Conservation (phyloP, 2,113 vertebrate genomes). For the Callopanchax toddi region DNA sequence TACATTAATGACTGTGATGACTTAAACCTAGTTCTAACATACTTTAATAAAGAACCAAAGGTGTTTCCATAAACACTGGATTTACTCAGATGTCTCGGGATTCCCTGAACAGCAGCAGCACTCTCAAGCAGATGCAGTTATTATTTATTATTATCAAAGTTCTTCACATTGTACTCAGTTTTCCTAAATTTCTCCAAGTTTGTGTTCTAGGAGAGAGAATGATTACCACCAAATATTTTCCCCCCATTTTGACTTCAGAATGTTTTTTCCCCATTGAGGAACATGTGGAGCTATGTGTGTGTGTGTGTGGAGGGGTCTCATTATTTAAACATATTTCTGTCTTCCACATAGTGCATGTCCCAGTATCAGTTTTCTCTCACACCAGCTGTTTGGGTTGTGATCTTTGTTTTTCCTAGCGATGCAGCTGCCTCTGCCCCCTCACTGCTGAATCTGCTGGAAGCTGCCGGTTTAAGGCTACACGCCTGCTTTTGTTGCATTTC, state of each 20-base stretch:
- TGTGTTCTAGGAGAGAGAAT: conserved; percentile 7
- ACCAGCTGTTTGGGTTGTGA: conserved; percentile 6
- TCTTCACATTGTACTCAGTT: too few relatives aligned
- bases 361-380: conserved; percentile 41
- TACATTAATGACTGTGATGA: too few relatives aligned
- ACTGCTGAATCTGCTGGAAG: conserved; percentile 44
- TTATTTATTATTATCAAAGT: too few relatives aligned
- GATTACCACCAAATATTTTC: conserved; percentile 55
- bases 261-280: conserved; percentile 55
- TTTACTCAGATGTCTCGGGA: too few relatives aligned
- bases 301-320: not conserved
- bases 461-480: conserved; percentile 15
- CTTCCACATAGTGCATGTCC: conserved; percentile 12
- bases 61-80: too few relatives aligned
- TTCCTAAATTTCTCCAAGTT: too few relatives aligned
- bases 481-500: conserved; percentile 20
- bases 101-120: too few relatives aligned
- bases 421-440: conserved; percentile 8
- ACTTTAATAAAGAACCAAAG: too few relatives aligned
- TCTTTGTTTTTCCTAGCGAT: conserved; percentile 8
- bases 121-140: too few relatives aligned
- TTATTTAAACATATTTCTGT: conserved; percentile 32
- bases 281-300: conserved; percentile 26
- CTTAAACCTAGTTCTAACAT: too few relatives aligned
- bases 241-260: too few relatives aligned